Evolutionary conservation across 2,113 vertebrate species (phyloP).

Genomic region (Aptenodytes patagonicus): DNA sequence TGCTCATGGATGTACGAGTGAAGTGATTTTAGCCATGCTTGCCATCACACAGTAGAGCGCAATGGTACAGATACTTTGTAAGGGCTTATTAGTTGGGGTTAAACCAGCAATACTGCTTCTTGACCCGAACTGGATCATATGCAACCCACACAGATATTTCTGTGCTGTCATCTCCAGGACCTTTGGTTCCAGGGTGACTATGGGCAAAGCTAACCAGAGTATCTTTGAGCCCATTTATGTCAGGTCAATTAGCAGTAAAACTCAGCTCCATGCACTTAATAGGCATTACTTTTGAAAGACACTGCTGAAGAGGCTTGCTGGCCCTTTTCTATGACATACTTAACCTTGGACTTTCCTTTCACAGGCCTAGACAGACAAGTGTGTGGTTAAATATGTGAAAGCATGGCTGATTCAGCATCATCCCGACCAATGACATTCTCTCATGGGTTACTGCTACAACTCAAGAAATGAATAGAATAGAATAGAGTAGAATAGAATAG

Average conservation of each 20-base stretch:
- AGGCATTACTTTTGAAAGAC: neutral
- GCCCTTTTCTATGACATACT: neutral
- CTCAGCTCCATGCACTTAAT: neutral
- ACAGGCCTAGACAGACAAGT: neutral
- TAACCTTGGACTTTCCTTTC: neutral
- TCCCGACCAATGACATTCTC: neutral
- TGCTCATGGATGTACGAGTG: rapidly evolving
- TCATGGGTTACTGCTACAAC: neutral
- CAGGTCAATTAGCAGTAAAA: neutral
- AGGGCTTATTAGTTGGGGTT: neutral
- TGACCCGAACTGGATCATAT: neutral
- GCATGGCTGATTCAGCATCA: neutral
- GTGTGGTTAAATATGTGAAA: neutral
- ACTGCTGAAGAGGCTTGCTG: neutral
- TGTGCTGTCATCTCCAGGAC: neutral
- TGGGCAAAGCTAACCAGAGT: neutral
- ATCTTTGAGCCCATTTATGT: neutral
- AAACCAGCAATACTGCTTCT: neutral
- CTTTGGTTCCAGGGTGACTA: neutral
- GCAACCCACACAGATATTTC: neutral
- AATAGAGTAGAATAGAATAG: neutral
- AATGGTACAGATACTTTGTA: neutral
- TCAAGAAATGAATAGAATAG: neutral
- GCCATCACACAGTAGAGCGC: rapidly evolving
- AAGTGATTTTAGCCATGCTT: neutral